These are phyloP conservation scores for Carettochelys insculpta DNA, from an alignment of 2,113 vertebrate species.

Conservation along the genomic window DNA sequence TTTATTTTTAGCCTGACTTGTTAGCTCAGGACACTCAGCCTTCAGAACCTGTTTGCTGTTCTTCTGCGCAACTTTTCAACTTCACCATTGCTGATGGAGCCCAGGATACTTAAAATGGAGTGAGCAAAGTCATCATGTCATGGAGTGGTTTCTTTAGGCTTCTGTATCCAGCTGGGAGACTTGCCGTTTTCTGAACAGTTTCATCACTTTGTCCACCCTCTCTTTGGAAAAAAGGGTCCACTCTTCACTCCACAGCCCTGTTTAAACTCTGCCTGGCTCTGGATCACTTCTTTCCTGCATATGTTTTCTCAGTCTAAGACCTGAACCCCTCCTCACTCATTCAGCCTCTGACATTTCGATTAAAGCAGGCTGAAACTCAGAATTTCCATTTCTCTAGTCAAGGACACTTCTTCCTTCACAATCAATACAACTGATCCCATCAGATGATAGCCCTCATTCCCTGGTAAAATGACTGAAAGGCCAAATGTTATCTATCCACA, in stretches of 20 bases:
- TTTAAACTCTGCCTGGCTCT: neutral
- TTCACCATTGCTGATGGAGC: slow-evolving; percentile 31
- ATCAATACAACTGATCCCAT: neutral
- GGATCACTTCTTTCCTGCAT: neutral
- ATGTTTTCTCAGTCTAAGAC: neutral
- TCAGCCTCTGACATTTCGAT: neutral
- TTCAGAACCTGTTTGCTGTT: slow-evolving; percentile 16
- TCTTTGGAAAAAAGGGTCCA: neutral
- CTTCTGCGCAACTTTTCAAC: slow-evolving; percentile 43
- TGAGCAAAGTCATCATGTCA: slow-evolving; percentile 22
- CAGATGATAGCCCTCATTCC: neutral
- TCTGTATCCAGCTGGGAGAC: neutral
- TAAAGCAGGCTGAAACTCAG: neutral
- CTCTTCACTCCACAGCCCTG: neutral
- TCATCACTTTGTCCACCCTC: neutral
- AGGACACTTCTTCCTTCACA: neutral
- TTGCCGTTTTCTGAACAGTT: neutral
- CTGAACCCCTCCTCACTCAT: neutral
- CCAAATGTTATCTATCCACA: neutral
- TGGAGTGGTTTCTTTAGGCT: neutral
- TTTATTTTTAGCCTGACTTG: slow-evolving; percentile 57
- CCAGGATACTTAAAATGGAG: neutral
- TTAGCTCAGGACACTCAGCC: neutral
- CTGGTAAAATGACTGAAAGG: neutral
- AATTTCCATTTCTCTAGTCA: neutral